Evolutionary conservation across 2,888 invertebrate genomes (phyloP).

Genomic region (Deilephila porcellus): DNA sequence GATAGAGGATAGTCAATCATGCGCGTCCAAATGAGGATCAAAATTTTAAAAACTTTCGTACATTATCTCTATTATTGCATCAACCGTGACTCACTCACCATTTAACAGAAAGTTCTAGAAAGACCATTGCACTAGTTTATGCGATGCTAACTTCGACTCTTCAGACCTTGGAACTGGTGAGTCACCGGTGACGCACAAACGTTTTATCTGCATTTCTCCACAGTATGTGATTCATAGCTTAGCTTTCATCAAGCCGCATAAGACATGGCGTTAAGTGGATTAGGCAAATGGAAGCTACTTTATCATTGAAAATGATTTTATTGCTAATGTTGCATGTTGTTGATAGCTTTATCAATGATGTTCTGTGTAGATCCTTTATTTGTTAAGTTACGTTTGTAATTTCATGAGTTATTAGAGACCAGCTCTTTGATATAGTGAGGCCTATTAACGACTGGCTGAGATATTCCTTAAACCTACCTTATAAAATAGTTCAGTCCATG

Average conservation of each 20-base stretch:
- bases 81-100: too few relatives aligned
- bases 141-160: conserved; percentile 13
- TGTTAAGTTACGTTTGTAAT: background rate
- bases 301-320: background rate
- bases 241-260: background rate
- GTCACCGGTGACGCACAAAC: conserved; percentile 25
- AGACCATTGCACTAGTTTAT: conserved; percentile 1
- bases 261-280: background rate
- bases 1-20: too few relatives aligned
- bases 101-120: conserved; percentile 10
- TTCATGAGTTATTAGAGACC: too few relatives aligned
- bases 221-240: conserved; percentile 9
- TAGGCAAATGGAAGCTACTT: background rate
- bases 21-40: too few relatives aligned
- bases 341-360: background rate
- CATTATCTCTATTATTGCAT: too few relatives aligned
- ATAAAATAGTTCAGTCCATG: too few relatives aligned
- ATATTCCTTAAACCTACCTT: too few relatives aligned
- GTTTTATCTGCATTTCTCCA: conserved; percentile 19
- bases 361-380: background rate
- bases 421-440: too few relatives aligned
- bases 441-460: too few relatives aligned
- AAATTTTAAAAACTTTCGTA: background rate
- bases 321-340: background rate
- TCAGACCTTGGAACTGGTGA: conserved; percentile 26